Evolutionary conservation across 92 coral and sea anemone species (phyloP).

Genomic region (Phymanthus crucifer): DNA sequence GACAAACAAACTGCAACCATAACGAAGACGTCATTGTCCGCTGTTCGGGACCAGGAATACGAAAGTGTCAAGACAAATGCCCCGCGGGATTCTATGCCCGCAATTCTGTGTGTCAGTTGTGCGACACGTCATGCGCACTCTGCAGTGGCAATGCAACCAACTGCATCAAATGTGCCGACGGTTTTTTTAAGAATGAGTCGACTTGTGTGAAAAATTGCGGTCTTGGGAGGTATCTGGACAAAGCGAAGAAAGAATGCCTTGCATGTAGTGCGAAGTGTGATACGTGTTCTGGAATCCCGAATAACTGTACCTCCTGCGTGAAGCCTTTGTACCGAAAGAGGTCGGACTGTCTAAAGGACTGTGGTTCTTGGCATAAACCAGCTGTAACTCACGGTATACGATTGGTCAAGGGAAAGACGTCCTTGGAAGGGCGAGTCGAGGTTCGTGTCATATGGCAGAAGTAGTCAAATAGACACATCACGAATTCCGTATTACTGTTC

Average conservation of each 20-base stretch:
- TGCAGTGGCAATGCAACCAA: constrained; percentile 36
- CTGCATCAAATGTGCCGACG: constrained; percentile 52
- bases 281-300: constrained; percentile 42
- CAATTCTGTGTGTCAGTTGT: constrained; percentile 48
- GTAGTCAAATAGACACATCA: too few species aligned
- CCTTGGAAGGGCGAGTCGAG: constrained; percentile 79
- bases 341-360: constrained; percentile 29
- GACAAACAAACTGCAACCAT: constrained; percentile 74
- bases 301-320: constrained; percentile 60
- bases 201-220: constrained; percentile 64
- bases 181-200: constrained; percentile 48
- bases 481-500: too few species aligned
- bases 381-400: constrained; percentile 49
- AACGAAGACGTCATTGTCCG: constrained; percentile 75
- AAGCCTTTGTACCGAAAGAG: constrained; percentile 46
- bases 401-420: constrained; percentile 48
- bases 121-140: constrained; percentile 57
- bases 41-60: constrained; percentile 83
- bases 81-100: constrained; percentile 63
- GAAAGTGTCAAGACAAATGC: constrained; percentile 59
- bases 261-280: constrained; percentile 51
- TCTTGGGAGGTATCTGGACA: constrained; percentile 44
- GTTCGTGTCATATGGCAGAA: constrained; percentile 16
- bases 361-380: constrained; percentile 48
- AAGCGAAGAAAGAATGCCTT: constrained; percentile 28